Base-by-base conservation (phyloP, 2,113 vertebrate genomes). In the Seriola rivoliana region DNA sequence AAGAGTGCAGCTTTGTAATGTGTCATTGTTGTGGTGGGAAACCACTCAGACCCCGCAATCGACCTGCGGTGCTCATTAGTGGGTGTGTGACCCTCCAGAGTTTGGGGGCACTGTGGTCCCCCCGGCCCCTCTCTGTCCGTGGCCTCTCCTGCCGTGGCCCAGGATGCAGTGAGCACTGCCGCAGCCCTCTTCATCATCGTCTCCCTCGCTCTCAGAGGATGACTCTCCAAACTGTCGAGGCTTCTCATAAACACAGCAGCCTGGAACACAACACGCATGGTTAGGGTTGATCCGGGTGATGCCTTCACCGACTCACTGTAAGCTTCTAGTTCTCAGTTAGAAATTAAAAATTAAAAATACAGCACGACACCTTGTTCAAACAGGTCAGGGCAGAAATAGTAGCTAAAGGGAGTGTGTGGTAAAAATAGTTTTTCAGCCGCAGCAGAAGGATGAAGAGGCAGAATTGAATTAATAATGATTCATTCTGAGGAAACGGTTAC, bases 171-270 rank as follows among this genome's bases (percentile, higher is more conserved):
- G 96, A n/a, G 96, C 96, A 4, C 97, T 97, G 44, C 97, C 96
- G 36, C 97, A 98, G 57, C 97, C 96, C 52, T 97, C 96, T 0
- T 96, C 95, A 0, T 96, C 94, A 0, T 97, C 96, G 0, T 98
- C 97, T 1, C 97, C 97, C 71, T 98, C 97, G 6, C 97, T 98
- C 82, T 98, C 97, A 0, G 97, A 97, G 17, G 97, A 98, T 5
- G 97, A 97, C 84, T 98, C 97, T 6, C 96, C 97, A 38, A 98
- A 97, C 85, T 96, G 96, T 59, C 95, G 91, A 1, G 96, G 97
- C 91, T 98, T 98, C 94, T 98, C 97, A 21, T 98, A 98, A 78
- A 98, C 93, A 90, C 97, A 98, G 93, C 97, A 98, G 92, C 97
- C 97, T 98, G 86, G 5, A 90, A 89, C 57, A 83, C 23, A 73